Evolutionary conservation across 2,888 invertebrate genomes (phyloP), one percentile per base, ranked within the genome.

Genomic region (Phaonia tiefii): DNA sequence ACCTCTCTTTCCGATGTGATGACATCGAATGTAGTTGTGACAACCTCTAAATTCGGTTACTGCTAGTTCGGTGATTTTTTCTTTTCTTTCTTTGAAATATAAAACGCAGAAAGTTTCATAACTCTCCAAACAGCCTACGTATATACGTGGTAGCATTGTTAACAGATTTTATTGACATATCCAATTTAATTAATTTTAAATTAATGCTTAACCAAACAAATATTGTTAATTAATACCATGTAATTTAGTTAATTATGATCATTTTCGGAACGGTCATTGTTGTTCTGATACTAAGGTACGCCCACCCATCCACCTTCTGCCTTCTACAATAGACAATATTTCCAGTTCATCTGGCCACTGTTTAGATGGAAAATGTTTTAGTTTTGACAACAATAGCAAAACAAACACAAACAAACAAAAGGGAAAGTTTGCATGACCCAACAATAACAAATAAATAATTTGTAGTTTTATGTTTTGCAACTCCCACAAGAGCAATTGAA

Each of bases 391-490:
- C 20, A 54, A 22, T 13, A 54, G 20, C 25, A 54, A 15, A 54
- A 25, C 25, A 22, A 22, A 46, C 15, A n/a, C n/a, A 46, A 58
- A 8, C 37, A 60, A 70, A 76, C 44, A 70, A 70, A 72, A 49
- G 26, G 31, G 22, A 37, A 56, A 51, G 67, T 54, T 73, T 79
- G 73, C 69, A 70, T 79, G 69, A 66, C 65, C 46, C 37, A 11
- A 37, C 22, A 10, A 7, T 22, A 8, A 22, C 54, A 22, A 26
- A 44, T 26, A 39, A 60, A 15, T 5, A 67, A 69, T 20, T 51
- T 66, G 54, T 25, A 42, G 42, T 58, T 60, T 58, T 60, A 60
- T 78, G 31, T 31, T 70, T 25, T 37, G 60, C 46, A 44, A 69
- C 73, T 63, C 73, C 78, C 42, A 60, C 66, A 26, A 58, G 49